A percentile compares a stretch with the other conserved stretches of the same genome.
Evolutionary conservation across 2,888 invertebrate species (phyloP).

Genomic region (Drosophila nr. perissopoda): DNA sequence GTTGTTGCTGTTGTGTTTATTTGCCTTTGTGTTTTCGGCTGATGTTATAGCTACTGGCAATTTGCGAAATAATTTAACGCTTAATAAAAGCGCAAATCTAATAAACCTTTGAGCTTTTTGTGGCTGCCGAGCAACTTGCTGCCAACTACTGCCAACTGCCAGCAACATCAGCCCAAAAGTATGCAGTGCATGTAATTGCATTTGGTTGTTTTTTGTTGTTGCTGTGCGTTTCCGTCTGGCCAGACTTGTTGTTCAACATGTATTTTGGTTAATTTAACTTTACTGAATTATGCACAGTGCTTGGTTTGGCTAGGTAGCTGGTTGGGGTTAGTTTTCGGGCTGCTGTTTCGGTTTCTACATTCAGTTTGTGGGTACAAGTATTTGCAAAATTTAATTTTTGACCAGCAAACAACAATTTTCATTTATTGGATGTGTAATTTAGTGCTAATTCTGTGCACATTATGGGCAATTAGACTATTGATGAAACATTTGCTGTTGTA

Average conservation of each 20-base stretch:
- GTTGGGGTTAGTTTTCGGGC: constrained; percentile 5
- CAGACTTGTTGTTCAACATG: constrained; percentile 64
- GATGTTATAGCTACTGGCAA: constrained; percentile 63
- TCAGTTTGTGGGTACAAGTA: constrained; percentile 28
- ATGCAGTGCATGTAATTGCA: constrained; percentile 76
- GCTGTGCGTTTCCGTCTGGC: constrained; percentile 56
- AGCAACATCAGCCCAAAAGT: constrained; percentile 55
- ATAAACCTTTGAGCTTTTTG: constrained; percentile 80
- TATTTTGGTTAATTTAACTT: constrained; percentile 82
- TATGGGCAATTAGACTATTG: constrained; percentile 78
- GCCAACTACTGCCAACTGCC: constrained; percentile 39
- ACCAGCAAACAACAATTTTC: constrained; percentile 48
- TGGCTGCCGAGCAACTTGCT: constrained; percentile 59
- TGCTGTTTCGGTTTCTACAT: background rate
- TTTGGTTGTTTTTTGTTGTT: constrained; percentile 52
- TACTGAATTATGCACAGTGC: constrained; percentile 74
- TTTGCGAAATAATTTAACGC: constrained; percentile 79
- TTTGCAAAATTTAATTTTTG: constrained; percentile 70
- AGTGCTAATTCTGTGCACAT: constrained; percentile 74
- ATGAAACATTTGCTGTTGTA: constrained; percentile 71
- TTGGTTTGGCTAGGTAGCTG: constrained; percentile 14
- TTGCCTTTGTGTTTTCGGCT: constrained; percentile 65
- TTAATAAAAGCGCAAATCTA: constrained; percentile 79
- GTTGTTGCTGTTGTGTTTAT: constrained; percentile 56
- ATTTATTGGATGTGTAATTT: constrained; percentile 66